phyloP scores from a whole-genome alignment of 92 coral and sea anemone species.

The Parazoanthus darwini region DNA sequence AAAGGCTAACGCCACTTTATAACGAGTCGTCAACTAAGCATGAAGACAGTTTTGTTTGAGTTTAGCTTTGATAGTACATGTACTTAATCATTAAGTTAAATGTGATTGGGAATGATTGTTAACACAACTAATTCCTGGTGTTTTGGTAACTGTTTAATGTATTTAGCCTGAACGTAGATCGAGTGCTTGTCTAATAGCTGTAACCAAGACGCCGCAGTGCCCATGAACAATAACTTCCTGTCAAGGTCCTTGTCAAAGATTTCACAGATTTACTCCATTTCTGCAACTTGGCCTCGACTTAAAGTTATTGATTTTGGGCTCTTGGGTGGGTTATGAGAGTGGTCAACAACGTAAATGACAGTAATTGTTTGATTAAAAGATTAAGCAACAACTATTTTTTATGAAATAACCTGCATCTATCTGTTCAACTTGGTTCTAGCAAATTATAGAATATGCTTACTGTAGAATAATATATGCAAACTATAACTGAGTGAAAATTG shows the following conservation, averaged over 20 bases:
- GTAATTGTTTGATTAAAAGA: neutral
- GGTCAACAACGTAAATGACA: too few species aligned
- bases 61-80: neutral
- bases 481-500: neutral
- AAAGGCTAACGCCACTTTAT: neutral
- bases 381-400: neutral
- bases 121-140: neutral
- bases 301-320: too few species aligned
- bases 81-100: neutral
- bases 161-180: too few species aligned
- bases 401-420: neutral
- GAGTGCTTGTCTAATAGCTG: too few species aligned
- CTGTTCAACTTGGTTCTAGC: neutral
- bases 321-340: too few species aligned
- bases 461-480: neutral
- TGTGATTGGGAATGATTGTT: neutral
- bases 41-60: neutral
- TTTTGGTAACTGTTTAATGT: too few species aligned
- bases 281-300: too few species aligned
- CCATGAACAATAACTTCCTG: too few species aligned
- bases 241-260: too few species aligned
- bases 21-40: neutral
- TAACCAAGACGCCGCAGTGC: too few species aligned
- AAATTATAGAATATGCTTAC: too few species aligned
- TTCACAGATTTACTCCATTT: too few species aligned